A percentile compares a stretch with the other conserved stretches of the same genome.
These are phyloP conservation scores for Trigoniulus corallinus DNA, from an alignment of 1,140 invertebrate species.

Conservation along the genomic window DNA sequence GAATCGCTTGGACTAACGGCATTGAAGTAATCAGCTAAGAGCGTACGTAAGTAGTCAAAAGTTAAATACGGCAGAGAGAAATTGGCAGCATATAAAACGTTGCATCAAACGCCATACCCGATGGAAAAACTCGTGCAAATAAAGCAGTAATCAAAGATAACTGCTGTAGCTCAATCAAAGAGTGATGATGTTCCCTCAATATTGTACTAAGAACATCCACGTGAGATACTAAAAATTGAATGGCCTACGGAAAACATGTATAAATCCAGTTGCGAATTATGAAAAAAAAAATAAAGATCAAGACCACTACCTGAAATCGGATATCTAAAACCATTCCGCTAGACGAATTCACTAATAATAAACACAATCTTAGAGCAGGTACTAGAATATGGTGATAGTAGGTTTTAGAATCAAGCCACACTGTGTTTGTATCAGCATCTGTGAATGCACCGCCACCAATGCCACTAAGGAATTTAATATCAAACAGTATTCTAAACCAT, in stretches of 20 bases:
- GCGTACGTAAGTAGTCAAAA: no score
- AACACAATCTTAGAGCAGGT: constrained; percentile 58
- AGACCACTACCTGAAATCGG: constrained; percentile 40
- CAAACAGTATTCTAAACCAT: background rate
- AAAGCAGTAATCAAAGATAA: constrained; percentile 56
- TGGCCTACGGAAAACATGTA: no score
- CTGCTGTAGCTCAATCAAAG: constrained; percentile 46
- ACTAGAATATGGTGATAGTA: constrained; percentile 65
- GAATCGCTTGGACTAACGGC: no score
- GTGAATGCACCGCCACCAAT: no score
- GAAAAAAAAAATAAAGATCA: no score
- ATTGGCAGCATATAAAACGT: no score
- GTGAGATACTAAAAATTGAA: constrained; percentile 62
- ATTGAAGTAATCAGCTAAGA: no score
- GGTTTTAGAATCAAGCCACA: constrained; percentile 26
- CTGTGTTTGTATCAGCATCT: background rate
- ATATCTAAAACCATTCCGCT: constrained; percentile 34
- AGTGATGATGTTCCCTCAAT: constrained; percentile 46
- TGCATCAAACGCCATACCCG: no score
- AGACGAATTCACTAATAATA: constrained; percentile 58
- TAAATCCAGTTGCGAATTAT: no score
- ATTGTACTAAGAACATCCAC: constrained; percentile 59
- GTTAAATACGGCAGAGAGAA: no score
- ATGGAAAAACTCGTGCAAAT: constrained; percentile 50
- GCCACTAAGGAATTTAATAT: no score